Base-by-base conservation (phyloP, 37 sponge, comb jelly and placozoan genomes). In the Aplysina aerophoba region DNA sequence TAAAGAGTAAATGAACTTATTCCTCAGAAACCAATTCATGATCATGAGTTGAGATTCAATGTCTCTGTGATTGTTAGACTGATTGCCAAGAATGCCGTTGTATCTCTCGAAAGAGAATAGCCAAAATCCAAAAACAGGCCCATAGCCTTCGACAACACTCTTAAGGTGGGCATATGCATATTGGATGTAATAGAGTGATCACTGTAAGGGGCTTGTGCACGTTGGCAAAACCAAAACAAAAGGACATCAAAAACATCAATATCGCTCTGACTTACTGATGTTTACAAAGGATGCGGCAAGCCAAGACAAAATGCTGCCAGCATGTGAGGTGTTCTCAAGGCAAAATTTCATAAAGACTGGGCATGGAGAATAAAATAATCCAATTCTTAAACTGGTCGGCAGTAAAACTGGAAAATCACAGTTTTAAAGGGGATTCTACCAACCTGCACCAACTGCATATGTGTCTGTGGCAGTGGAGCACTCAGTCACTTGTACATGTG, bases 361-460 rank as follows among this genome's bases (percentile, higher is more conserved):
- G 69, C 14, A 67, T 15, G 14, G 69, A 67, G 69, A 67, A 67
- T n/a, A 67, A 16, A 25, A n/a, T 22, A 67, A 67, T 67, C 69
- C 69, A 67, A n/a, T 67, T 67, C 27, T 67, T 67, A n/a, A 67
- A 67, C 69, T 67, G 69, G 69, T 67, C 69, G 15, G 69, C 69
- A 25, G 69, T 67, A 22, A 67, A 67, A 25, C 69, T n/a, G n/a
- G 69, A 67, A 67, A 67, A 67, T 16, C 69, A 67, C 69, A 24
- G n/a, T 67, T 67, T 67, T 67, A 67, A 25, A n/a, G 15, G 69
- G 69, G 14, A 67, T 22, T n/a, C 22, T 16, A 67, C 69, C 69
- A 67, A 67, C 28, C 15, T 67, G n/a, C n/a, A n/a, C n/a, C n/a
- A n/a, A n/a, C n/a, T n/a, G n/a, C n/a, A n/a, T n/a, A n/a, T n/a